Evolutionary conservation across 2,797 vertebrate genomes (phyloP), one percentile per base, ranked within the genome.

Genomic region (Aulostomus chinensis): DNA sequence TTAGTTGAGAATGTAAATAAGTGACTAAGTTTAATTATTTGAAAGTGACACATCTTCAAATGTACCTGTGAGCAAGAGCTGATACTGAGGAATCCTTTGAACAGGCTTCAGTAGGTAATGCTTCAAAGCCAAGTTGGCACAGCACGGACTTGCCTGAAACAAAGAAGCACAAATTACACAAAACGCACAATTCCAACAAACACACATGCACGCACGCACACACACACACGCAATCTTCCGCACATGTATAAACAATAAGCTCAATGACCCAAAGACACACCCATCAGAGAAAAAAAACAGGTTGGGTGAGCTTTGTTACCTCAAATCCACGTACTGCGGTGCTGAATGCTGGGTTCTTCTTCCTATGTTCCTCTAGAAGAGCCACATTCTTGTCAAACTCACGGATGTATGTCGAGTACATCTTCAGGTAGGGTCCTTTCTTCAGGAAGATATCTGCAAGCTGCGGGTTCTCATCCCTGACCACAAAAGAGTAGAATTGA

Each of bases 331-430:
- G 92, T 46, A 98, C 94, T 3, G 94, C 92, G 1, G 88, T 75
- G 18, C 90, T 91, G 38, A 99, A 99, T 0, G 85, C 88, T 9
- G 88, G 67, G 59, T 96, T 98, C 89, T 92, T 98, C 80, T 91
- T 96, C 63, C 88, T 95, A 18, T 97, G 96, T 59, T 98, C 97
- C 75, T 96, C 97, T 78, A 99, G 91, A 59, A 98, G 86, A 41
- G 92, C 86, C 80, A 96, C 84, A 85, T 98, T 99, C 90, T 92
- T 96, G 90, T 97, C 94, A 35, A 95, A 99, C 88, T 98, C 95
- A 9, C 94, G 93, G 61, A 99, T 99, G 77, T 99, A 99, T 2
- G 93, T 96, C 21, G 96, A 96, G 87, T 99, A 99, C 97, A 99
- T 98, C 82, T 99, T 99, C 43, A 99, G 86, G 76, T 95, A 99